Evolutionary conservation across 2,113 vertebrate genomes (phyloP).

Genomic region (Phodopus roborovskii): DNA sequence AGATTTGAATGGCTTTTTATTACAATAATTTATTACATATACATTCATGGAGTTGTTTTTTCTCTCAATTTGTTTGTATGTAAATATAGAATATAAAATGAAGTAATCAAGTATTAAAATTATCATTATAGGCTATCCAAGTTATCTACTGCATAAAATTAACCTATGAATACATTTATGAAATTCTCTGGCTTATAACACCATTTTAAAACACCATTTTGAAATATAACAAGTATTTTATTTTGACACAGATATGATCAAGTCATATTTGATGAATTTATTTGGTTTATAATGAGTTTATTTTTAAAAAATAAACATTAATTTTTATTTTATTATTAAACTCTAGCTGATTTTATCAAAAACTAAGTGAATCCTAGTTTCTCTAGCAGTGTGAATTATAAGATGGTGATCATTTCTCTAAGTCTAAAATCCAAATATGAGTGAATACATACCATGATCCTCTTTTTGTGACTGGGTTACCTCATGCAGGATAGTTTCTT

Average conservation of each 20-base stretch:
- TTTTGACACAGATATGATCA: background rate
- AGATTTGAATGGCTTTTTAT: background rate
- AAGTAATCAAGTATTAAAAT: background rate
- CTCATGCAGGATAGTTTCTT: too few relatives aligned
- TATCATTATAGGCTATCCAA: background rate
- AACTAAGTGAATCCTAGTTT: background rate
- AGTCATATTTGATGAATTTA: background rate
- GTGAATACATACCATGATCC: too few relatives aligned
- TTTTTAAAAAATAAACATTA: background rate
- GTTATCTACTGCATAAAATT: background rate
- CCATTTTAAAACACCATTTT: background rate
- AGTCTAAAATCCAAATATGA: too few relatives aligned
- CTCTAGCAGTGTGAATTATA: too few relatives aligned
- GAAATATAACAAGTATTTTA: background rate
- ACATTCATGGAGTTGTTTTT: background rate
- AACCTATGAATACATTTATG: background rate
- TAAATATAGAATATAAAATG: background rate
- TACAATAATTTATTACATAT: background rate
- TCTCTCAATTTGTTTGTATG: background rate
- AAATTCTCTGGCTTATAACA: background rate
- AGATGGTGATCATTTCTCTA: too few relatives aligned
- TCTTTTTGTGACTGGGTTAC: too few relatives aligned
- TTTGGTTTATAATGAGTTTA: background rate
- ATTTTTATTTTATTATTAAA: background rate
- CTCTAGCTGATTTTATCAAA: background rate